phyloP scores from a whole-genome alignment of 2,113 vertebrate species.

The Actenoides hombroni region DNA sequence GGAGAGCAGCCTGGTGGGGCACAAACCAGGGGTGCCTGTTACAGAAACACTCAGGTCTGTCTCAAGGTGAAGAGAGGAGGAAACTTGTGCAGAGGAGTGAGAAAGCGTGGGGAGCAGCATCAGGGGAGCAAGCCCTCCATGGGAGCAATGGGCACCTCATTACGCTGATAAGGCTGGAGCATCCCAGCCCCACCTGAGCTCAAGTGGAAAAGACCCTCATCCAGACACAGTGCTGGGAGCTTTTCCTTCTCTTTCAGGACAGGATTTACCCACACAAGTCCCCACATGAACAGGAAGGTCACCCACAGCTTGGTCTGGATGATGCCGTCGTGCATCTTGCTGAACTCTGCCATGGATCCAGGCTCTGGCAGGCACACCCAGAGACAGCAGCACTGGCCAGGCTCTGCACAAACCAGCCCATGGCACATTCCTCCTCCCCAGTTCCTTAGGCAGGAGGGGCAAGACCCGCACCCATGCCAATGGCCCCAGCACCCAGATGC shows the following conservation, averaged over 20 bases:
- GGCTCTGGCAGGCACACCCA: background rate
- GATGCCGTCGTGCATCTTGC: background rate
- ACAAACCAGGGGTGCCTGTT: background rate
- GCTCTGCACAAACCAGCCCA: background rate
- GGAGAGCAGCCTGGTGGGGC: background rate
- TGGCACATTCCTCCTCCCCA: rapidly evolving
- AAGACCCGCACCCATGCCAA: background rate
- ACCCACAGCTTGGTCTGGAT: background rate
- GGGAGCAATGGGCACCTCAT: rapidly evolving
- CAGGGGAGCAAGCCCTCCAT: rapidly evolving
- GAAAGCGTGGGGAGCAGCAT: background rate
- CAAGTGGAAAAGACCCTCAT: background rate
- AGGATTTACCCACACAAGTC: background rate
- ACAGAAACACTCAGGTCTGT: background rate
- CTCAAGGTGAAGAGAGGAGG: background rate
- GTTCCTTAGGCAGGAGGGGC: background rate
- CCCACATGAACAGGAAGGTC: rapidly evolving
- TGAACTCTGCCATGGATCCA: rapidly evolving
- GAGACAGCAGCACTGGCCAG: background rate
- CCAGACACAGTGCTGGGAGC: background rate
- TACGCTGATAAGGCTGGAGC: rapidly evolving
- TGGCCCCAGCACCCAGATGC: background rate
- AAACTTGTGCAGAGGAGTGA: background rate
- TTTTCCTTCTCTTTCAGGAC: background rate
- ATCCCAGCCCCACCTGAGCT: background rate